Conservation (phyloP, 1,140 invertebrate genomes). For the Calliphora vicina region DNA sequence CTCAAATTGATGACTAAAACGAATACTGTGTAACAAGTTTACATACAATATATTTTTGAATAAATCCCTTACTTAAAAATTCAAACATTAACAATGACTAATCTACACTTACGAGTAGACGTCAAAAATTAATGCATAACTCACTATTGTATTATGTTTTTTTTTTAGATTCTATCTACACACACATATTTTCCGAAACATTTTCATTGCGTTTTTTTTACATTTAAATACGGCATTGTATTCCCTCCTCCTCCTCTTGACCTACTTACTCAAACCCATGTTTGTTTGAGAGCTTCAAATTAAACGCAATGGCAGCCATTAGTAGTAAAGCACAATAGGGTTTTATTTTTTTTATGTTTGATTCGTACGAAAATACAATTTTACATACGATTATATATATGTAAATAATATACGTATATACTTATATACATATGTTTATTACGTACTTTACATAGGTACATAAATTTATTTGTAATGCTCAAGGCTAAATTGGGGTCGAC, state of each 20-base stretch:
- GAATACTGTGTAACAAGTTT: too few relatives aligned
- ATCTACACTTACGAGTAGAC: not conserved
- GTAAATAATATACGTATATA: not conserved
- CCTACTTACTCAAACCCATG: conserved; percentile 30
- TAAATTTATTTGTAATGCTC: conserved; percentile 13
- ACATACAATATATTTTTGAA: too few relatives aligned
- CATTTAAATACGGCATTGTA: not conserved
- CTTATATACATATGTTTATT: not conserved
- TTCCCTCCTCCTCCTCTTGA: conserved; percentile 20
- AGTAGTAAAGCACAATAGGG: not conserved
- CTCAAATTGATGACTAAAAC: too few relatives aligned
- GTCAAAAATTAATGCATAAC: not conserved
- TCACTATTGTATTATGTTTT: not conserved
- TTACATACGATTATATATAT: not conserved
- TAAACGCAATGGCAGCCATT: not conserved
- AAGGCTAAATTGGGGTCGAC: conserved; percentile 35
- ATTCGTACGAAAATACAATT: not conserved
- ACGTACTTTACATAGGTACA: not conserved
- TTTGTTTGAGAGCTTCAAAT: conserved; percentile 2
- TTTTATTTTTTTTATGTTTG: not conserved
- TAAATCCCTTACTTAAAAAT: not conserved
- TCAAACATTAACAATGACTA: not conserved
- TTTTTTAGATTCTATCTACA: not conserved
- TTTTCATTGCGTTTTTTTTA: not conserved
- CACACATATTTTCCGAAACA: not conserved